Conservation (phyloP, 2,797 vertebrate genomes). For the Chrysocyon brachyurus region DNA sequence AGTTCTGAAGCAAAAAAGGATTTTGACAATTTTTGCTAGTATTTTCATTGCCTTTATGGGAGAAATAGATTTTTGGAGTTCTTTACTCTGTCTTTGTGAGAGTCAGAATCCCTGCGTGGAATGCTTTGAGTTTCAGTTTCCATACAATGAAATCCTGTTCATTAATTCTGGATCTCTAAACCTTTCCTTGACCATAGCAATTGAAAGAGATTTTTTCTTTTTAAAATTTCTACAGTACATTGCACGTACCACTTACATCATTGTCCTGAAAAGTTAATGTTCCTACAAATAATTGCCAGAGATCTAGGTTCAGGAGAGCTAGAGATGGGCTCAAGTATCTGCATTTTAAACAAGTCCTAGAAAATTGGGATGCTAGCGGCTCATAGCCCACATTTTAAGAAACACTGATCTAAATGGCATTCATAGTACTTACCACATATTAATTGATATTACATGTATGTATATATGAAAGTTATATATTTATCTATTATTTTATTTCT, state of each 20-base stretch:
- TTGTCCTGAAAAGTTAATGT: not conserved
- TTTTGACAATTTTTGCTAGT: not conserved
- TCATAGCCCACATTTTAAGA: slow-evolving; percentile 1
- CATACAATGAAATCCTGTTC: not conserved
- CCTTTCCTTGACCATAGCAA: not conserved
- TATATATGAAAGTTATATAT: not conserved
- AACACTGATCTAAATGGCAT: not conserved
- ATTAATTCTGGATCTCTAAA: slow-evolving; percentile 36
- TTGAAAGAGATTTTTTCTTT: not conserved
- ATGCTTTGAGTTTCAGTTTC: not conserved
- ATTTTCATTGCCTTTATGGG: slow-evolving; percentile 40
- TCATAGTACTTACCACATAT: not conserved
- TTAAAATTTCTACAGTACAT: not conserved
- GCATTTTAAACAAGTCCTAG: not conserved
- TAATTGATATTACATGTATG: not conserved
- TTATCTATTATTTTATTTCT: not conserved
- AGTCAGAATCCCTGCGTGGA: not conserved
- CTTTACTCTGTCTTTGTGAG: not conserved
- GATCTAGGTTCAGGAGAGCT: not conserved
- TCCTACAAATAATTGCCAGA: not conserved
- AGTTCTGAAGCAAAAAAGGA: slow-evolving; percentile 31
- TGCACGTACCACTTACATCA: not conserved
- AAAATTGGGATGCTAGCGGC: not conserved
- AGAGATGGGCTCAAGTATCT: not conserved
- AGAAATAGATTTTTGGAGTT: not conserved